phyloP scores from a whole-genome alignment of 2,113 vertebrate genomes.

The Urocynchramus pylzowi region DNA sequence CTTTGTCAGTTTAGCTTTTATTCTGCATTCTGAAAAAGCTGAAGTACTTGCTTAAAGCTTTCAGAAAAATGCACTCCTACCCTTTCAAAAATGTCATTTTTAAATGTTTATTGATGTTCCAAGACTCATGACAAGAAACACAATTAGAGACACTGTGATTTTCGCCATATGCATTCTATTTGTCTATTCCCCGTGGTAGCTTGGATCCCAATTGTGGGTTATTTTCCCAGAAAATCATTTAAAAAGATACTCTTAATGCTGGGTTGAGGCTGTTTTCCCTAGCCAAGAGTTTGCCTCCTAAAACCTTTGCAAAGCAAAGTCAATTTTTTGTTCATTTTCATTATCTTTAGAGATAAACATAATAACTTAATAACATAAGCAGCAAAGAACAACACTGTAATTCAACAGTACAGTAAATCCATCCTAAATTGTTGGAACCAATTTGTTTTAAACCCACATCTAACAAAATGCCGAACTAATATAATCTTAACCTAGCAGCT shows the following conservation, averaged over 20 bases:
- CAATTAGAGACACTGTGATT: not conserved
- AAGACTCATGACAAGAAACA: slow-evolving; percentile 1
- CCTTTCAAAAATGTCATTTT: not conserved
- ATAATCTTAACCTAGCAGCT: not conserved
- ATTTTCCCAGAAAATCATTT: not conserved
- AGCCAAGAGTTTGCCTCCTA: not conserved
- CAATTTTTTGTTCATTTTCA: slow-evolving; percentile 7
- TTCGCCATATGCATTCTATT: not conserved
- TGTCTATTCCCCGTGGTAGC: not conserved
- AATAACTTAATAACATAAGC: not conserved
- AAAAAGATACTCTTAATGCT: not conserved
- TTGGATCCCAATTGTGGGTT: not conserved
- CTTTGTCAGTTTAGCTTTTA: not conserved
- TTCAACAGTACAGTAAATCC: slow-evolving; percentile 33
- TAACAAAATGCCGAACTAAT: not conserved
- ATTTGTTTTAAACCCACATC: not conserved
- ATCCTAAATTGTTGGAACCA: not conserved
- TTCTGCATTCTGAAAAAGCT: not conserved
- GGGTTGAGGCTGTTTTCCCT: not conserved
- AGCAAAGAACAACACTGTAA: not conserved
- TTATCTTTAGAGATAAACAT: slow-evolving; percentile 13
- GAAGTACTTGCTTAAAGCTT: not conserved
- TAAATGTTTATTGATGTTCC: not conserved
- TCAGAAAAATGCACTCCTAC: not conserved
- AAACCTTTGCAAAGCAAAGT: not conserved